These are phyloP conservation scores for Champsocephalus gunnari DNA, from an alignment of 2,797 vertebrate species.

Conservation along the genomic window DNA sequence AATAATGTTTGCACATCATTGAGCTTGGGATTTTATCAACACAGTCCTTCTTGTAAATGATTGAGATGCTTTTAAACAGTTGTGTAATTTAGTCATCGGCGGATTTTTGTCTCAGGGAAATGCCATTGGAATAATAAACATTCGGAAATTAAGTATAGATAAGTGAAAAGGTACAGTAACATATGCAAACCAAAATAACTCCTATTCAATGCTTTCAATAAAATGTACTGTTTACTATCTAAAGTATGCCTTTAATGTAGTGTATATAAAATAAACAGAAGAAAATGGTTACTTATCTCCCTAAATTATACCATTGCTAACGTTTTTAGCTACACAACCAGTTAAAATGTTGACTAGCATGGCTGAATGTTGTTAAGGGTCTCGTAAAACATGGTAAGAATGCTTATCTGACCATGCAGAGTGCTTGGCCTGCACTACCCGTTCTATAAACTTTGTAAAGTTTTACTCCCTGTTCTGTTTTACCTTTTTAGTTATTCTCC, in stretches of 20 bases:
- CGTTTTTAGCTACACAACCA: conserved; percentile 30
- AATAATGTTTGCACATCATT: background rate
- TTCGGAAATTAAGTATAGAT: background rate
- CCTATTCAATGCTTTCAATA: too few relatives aligned
- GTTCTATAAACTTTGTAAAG: conserved; percentile 59
- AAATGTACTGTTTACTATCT: background rate
- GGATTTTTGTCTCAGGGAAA: background rate
- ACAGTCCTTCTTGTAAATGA: background rate
- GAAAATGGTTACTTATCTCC: conserved; percentile 10
- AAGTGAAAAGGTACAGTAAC: background rate
- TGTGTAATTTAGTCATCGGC: background rate
- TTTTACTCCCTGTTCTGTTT: conserved; percentile 39
- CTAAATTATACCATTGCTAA: conserved; percentile 9
- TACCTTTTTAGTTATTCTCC: conserved; percentile 44
- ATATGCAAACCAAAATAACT: background rate
- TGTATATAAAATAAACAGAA: conserved; percentile 8
- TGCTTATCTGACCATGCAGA: conserved; percentile 62
- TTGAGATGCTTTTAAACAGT: background rate
- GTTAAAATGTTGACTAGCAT: conserved; percentile 35
- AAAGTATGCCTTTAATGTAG: background rate
- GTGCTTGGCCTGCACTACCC: conserved; percentile 45
- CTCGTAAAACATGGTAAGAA: conserved; percentile 51
- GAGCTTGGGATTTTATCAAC: background rate
- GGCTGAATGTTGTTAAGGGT: conserved; percentile 44
- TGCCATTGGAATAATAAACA: background rate